Evolutionary conservation across 2,797 vertebrate species (phyloP), one percentile per base, ranked within the genome.

Genomic region (Sebastes trivittatus): DNA sequence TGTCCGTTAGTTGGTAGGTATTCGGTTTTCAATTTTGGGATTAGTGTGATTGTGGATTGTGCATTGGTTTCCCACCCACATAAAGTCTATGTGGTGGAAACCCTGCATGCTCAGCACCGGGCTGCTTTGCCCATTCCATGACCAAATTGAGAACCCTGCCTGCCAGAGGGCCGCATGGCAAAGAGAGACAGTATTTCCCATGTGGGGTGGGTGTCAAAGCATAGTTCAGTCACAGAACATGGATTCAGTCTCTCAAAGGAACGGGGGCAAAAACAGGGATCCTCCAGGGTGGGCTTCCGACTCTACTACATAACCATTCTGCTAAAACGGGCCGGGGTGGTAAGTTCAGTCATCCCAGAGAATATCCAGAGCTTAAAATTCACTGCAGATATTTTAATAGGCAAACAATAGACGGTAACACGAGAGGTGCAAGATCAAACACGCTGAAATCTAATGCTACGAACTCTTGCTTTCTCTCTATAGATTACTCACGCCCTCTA

Each of bases 321-420:
- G 42, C 65, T 46, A 61, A 65, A 82, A 82, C 0, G 2, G 34
- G 29, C 56, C 42, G 5, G 22, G 42, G 42, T 58, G 14, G 23
- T 16, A 22, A 22, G 18, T 72, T 60, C 49, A 70, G 65, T 56
- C 38, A 59, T 67, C 29, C 46, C 13, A 18, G 55, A 59, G 42
- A 78, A 54, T 22, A 75, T 67, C 18, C 54, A 63, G 9, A 55
- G 69, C 36, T 77, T 71, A 66, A 66, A 61, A 63, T 70, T 46
- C 11, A 38, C 52, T 25, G 46, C 46, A 72, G 30, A 9, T 72
- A 71, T 83, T 83, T 73, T 67, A 73, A 80, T 72, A 52, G 71
- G 32, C 65, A 49, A 76, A 72, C 63, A 82, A 81, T 55, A 59
- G 55, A 75, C 5, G 7, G 63, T 27, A 84, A 70, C 59, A 46